phyloP scores from a whole-genome alignment of 2,888 invertebrate species.

The Margaritifera margaritifera region DNA sequence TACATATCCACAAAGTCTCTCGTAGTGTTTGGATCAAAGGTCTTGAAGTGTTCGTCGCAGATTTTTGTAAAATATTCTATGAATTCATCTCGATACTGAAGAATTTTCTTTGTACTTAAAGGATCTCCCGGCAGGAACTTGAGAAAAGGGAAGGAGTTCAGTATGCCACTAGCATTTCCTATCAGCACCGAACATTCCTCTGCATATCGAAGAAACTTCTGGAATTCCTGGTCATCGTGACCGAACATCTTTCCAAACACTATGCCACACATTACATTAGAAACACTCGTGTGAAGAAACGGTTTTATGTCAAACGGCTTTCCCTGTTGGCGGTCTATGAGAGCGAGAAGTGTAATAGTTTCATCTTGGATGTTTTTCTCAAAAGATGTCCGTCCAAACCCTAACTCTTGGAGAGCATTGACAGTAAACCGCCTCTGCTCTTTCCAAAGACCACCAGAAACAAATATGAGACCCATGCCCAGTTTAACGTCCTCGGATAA shows the following conservation, averaged over 20 bases:
- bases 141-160: constrained; percentile 31
- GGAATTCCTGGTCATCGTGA: constrained; percentile 45
- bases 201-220: constrained; percentile 30
- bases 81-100: not conserved
- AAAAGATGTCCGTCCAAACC: constrained; percentile 41
- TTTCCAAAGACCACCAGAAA: constrained; percentile 43
- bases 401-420: constrained; percentile 35
- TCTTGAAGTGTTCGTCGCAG: constrained; percentile 20
- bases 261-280: constrained; percentile 53
- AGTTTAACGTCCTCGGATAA: not conserved
- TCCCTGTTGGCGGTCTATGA: constrained; percentile 25
- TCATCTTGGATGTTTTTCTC: constrained; percentile 43
- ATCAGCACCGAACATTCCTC: constrained; percentile 35
- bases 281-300: constrained; percentile 36
- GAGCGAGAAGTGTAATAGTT: constrained; percentile 25
- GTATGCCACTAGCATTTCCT: constrained; percentile 24
- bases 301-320: constrained; percentile 31
- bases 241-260: constrained; percentile 44
- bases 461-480: constrained; percentile 28
- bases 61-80: constrained; percentile 15
- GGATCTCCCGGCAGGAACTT: constrained; percentile 40
- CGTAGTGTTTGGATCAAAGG: constrained; percentile 28
- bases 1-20: constrained; percentile 46
- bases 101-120: constrained; percentile 16
- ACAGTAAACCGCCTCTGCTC: constrained; percentile 46